Conservation (phyloP, 92 coral and sea anemone species). For the Zoanthus gigantus region DNA sequence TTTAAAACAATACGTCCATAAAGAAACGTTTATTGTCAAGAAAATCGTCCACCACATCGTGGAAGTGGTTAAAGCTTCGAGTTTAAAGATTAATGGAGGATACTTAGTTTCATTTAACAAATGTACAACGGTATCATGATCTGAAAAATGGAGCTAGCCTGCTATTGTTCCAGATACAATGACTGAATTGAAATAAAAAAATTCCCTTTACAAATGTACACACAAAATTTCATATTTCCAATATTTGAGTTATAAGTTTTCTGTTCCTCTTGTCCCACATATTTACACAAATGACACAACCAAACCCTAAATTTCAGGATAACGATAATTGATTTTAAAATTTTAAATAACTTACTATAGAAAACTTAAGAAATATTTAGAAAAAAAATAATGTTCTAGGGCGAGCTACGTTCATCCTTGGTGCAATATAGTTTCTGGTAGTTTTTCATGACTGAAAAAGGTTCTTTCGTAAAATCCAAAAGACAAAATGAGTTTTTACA, state of each 20-base stretch:
- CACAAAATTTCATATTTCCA: background rate
- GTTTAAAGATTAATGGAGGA: too few species aligned
- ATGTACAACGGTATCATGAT: background rate
- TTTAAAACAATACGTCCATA: too few species aligned
- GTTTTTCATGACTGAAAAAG: background rate
- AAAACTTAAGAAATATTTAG: background rate
- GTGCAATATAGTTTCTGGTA: background rate
- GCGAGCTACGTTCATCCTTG: background rate
- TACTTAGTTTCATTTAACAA: background rate
- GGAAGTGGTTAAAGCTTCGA: too few species aligned
- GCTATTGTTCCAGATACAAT: background rate
- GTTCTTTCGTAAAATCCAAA: background rate
- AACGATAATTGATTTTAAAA: background rate
- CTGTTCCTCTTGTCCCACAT: background rate
- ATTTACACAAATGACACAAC: constrained; percentile 11
- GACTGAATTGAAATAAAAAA: background rate
- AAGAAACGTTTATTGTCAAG: too few species aligned
- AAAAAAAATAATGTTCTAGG: background rate
- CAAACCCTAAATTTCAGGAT: background rate
- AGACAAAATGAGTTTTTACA: background rate
- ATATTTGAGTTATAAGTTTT: background rate
- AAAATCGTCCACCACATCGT: too few species aligned
- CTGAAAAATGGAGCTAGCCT: background rate
- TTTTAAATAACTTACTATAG: background rate
- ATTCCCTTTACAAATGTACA: background rate